These are phyloP conservation scores for Pollenia amentaria DNA, from an alignment of 2,888 invertebrate species.

Conservation along the genomic window DNA sequence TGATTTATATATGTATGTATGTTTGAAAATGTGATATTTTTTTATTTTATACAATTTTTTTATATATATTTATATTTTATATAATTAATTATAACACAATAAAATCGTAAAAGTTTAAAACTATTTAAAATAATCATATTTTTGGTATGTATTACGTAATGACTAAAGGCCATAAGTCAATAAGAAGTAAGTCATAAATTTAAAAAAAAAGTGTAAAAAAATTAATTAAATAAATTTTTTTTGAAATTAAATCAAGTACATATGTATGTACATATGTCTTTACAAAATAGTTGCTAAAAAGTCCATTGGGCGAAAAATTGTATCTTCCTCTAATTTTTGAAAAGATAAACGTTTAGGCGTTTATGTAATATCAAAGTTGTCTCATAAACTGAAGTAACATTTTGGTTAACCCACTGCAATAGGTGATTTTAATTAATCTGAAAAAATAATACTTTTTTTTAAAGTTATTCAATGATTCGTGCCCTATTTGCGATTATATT, in stretches of 20 bases:
- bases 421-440: conserved; percentile 81
- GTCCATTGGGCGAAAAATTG: conserved; percentile 83
- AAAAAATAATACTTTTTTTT: neutral
- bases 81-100: neutral
- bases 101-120: neutral
- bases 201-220: conserved; percentile 4
- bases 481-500: no score
- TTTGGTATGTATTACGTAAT: conserved; percentile 21
- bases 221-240: conserved; percentile 12
- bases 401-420: conserved; percentile 75
- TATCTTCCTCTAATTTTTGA: conserved; percentile 77
- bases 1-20: no score
- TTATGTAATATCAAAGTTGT: conserved; percentile 82
- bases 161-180: conserved; percentile 8
- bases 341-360: conserved; percentile 76
- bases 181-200: conserved; percentile 27
- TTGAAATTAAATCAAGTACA: conserved; percentile 72
- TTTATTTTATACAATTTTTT: no score
- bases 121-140: conserved; percentile 3
- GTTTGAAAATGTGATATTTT: no score
- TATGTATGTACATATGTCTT: no score
- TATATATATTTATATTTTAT: no score
- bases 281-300: conserved; percentile 81
- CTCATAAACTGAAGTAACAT: conserved; percentile 79
- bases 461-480: neutral